These are phyloP conservation scores for Oxyscelio sp. DNA, from an alignment of 2,888 invertebrate genomes.

Conservation along the genomic window DNA sequence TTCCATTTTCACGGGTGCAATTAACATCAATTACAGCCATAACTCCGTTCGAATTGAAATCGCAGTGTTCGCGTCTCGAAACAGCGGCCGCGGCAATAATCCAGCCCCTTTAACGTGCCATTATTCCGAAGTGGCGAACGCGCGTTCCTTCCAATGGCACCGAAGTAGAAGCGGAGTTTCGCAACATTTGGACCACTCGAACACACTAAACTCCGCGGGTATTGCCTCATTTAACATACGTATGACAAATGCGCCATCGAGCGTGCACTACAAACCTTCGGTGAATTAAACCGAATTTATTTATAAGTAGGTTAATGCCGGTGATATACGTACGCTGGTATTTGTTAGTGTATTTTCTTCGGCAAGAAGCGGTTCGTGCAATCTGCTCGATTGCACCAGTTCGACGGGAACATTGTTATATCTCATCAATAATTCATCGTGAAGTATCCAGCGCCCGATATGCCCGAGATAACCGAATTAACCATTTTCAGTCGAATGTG, in stretches of 20 bases:
- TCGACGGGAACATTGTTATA: constrained; percentile 64
- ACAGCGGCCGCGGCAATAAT: constrained; percentile 40
- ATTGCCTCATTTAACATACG: constrained; percentile 49
- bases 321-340: constrained; percentile 38
- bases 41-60: constrained; percentile 38
- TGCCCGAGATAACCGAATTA: constrained; percentile 57
- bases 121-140: constrained; percentile 46
- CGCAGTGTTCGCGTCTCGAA: constrained; percentile 41
- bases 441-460: constrained; percentile 56
- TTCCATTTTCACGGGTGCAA: constrained; percentile 29
- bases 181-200: constrained; percentile 20
- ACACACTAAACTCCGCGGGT: constrained; percentile 11
- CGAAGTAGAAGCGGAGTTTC: constrained; percentile 17
- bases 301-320: constrained; percentile 58
- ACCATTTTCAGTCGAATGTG: constrained; percentile 56
- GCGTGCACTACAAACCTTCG: constrained; percentile 32
- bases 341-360: constrained; percentile 46
- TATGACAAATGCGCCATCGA: constrained; percentile 44
- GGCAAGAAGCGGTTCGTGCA: constrained; percentile 52
- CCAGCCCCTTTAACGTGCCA: constrained; percentile 44
- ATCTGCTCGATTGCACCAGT: constrained; percentile 72
- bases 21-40: constrained; percentile 57
- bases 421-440: constrained; percentile 74
- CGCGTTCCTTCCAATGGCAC: constrained; percentile 10
- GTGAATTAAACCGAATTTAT: constrained; percentile 55